A percentile compares a stretch with the other conserved stretches of the same genome.
Conservation (phyloP, 2,888 invertebrate species). For the Tipula vernalis region DNA sequence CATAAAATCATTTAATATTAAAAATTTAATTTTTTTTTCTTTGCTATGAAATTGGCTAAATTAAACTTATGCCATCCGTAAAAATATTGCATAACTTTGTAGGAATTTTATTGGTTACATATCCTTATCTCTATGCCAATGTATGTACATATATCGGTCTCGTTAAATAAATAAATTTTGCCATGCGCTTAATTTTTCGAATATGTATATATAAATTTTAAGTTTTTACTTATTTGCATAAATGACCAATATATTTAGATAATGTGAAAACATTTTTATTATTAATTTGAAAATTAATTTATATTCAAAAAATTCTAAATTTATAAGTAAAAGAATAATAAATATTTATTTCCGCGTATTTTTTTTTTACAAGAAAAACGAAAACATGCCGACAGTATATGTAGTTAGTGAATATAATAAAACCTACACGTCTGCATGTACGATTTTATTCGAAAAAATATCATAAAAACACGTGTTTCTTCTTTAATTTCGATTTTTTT, state of each 20-base stretch:
- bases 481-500: not conserved
- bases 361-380: not conserved
- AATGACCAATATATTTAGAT: not conserved
- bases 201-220: not conserved
- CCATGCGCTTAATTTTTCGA: not conserved
- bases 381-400: not conserved
- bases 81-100: not conserved
- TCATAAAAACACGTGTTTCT: not conserved
- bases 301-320: not conserved
- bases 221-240: not conserved
- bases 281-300: not conserved
- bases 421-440: constrained; percentile 1
- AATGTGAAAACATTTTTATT: not conserved
- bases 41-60: not conserved
- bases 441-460: not conserved
- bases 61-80: not conserved
- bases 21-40: not conserved
- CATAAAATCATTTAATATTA: not conserved
- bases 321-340: not conserved
- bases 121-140: not conserved
- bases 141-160: not conserved
- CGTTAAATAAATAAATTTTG: not conserved
- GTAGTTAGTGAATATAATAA: not conserved
- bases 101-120: not conserved
- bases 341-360: not conserved